Conservation (phyloP, 2,888 invertebrate genomes). For the Heliconius sara region DNA sequence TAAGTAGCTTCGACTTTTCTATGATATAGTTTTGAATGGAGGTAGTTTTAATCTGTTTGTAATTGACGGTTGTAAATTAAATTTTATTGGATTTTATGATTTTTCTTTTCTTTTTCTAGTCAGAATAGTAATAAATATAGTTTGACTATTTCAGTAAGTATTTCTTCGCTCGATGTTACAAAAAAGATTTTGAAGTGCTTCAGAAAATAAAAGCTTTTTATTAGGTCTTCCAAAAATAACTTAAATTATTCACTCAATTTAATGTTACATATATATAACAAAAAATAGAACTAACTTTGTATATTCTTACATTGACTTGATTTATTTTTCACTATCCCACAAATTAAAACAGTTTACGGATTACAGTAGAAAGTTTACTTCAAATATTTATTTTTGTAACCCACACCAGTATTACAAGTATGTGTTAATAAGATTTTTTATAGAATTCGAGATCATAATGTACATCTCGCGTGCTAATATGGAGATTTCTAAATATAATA, state of each 20-base stretch:
- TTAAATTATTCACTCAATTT: too few relatives aligned
- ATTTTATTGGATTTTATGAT: neutral
- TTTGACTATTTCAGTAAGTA: neutral
- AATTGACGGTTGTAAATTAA: neutral
- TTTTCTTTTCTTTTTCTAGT: neutral
- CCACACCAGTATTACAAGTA: neutral
- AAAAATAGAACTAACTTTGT: too few relatives aligned
- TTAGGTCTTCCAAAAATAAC: too few relatives aligned
- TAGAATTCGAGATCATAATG: neutral
- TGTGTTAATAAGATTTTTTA: neutral
- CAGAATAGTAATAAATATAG: neutral
- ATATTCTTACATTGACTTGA: too few relatives aligned
- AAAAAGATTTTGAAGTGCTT: neutral
- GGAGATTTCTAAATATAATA: constrained; percentile 44
- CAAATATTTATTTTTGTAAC: neutral
- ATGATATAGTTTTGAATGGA: neutral
- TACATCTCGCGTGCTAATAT: constrained; percentile 22
- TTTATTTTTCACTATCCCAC: neutral
- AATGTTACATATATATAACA: too few relatives aligned
- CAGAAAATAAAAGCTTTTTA: neutral
- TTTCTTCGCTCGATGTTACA: neutral
- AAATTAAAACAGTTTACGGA: neutral
- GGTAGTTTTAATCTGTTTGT: constrained; percentile 5
- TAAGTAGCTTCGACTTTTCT: constrained; percentile 35
- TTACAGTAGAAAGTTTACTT: neutral